Evolutionary conservation across 1,140 invertebrate genomes (phyloP).

Genomic region (Stegodyphus mimosarum): DNA sequence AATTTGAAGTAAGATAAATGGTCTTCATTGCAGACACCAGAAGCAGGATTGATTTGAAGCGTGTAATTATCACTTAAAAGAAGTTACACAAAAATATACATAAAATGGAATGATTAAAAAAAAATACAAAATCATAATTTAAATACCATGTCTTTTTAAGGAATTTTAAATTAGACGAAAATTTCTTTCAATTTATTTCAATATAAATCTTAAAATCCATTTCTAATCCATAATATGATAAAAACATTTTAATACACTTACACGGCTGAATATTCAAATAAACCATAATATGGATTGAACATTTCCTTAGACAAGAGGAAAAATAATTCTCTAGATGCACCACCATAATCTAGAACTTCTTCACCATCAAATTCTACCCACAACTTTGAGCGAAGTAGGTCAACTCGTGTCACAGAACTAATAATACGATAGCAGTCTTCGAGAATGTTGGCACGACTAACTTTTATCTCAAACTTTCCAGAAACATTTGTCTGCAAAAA

Average conservation of each 20-base stretch:
- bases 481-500: constrained; percentile 87
- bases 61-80: constrained; percentile 93
- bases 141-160: neutral
- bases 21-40: constrained; percentile 96
- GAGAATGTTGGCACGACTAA: constrained; percentile 85
- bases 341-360: constrained; percentile 97
- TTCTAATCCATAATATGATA: too few species aligned
- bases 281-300: constrained; percentile 99
- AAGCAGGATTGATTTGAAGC: constrained; percentile 97
- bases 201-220: neutral
- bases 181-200: neutral
- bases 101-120: neutral
- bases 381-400: constrained; percentile 94
- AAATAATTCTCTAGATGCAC: constrained; percentile 97
- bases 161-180: neutral
- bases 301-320: constrained; percentile 98
- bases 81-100: neutral
- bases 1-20: constrained; percentile 99
- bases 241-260: constrained; percentile 69
- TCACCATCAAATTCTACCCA: constrained; percentile 99
- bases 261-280: constrained; percentile 99
- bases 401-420: constrained; percentile 83
- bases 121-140: neutral
- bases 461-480: constrained; percentile 98
- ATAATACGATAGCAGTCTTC: constrained; percentile 92